phyloP scores from a whole-genome alignment of 2,113 vertebrate species.

The Ondatra zibethicus region DNA sequence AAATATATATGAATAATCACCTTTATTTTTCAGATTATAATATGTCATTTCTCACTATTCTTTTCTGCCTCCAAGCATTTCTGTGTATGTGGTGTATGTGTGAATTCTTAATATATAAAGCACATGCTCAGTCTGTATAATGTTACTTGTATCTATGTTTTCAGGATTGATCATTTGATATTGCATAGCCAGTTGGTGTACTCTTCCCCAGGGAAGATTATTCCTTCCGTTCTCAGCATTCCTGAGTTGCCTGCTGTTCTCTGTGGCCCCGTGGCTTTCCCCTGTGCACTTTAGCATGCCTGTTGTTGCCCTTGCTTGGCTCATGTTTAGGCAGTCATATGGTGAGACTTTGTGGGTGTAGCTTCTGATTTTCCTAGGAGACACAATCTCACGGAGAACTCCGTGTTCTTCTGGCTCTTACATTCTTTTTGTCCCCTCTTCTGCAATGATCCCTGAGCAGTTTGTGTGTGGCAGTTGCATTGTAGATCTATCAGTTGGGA shows the following conservation, averaged over 20 bases:
- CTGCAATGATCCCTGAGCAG: neutral
- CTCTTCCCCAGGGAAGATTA: neutral
- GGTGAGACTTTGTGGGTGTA: neutral
- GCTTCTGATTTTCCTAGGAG: neutral
- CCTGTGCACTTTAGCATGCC: neutral
- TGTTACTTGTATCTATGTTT: neutral
- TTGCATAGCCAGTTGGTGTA: neutral
- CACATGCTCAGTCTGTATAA: neutral
- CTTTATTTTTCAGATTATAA: too few species aligned
- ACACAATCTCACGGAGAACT: neutral
- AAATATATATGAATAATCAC: too few species aligned
- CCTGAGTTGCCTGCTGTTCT: neutral
- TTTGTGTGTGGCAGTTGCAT: neutral
- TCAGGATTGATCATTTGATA: neutral
- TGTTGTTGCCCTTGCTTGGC: neutral
- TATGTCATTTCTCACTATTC: too few species aligned
- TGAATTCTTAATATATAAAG: neutral
- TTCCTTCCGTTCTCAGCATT: neutral
- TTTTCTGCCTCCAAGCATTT: too few species aligned
- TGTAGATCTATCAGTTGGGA: neutral
- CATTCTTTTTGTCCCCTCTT: neutral
- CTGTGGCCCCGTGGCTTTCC: neutral
- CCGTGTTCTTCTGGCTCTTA: neutral
- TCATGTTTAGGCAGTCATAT: neutral
- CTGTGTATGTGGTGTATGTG: neutral